Percentiles rank a stretch among this genome's conserved stretches.
phyloP scores from a whole-genome alignment of 2,797 vertebrate genomes.

The Sus cebifrons region DNA sequence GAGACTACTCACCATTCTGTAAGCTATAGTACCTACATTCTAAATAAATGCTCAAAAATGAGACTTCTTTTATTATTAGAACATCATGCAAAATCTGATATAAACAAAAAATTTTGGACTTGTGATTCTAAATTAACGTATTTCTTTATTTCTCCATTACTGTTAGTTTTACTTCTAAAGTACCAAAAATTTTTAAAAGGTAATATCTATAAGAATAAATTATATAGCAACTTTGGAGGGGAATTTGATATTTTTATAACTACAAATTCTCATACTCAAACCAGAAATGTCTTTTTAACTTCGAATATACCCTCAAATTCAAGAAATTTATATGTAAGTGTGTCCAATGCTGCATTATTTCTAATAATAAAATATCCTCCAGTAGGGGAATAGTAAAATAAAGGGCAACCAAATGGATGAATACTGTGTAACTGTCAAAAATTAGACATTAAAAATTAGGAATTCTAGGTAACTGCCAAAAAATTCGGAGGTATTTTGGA shows the following conservation, averaged over 20 bases:
- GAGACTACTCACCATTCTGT: background rate
- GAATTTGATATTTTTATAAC: conserved; percentile 18
- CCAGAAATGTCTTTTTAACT: background rate
- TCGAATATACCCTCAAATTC: background rate
- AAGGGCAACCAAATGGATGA: background rate
- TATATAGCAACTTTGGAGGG: background rate
- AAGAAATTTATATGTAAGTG: background rate
- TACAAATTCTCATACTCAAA: background rate
- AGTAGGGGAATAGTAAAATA: background rate
- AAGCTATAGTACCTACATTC: background rate
- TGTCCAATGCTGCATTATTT: background rate
- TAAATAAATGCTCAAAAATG: conserved; percentile 10
- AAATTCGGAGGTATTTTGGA: background rate
- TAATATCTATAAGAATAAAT: background rate
- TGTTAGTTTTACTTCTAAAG: background rate
- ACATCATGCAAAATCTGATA: background rate
- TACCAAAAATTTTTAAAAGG: conserved; percentile 14
- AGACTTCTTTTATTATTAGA: background rate
- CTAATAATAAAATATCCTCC: background rate
- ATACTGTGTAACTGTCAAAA: background rate
- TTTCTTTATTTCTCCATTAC: conserved; percentile 11
- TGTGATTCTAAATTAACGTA: background rate
- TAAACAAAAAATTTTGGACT: background rate
- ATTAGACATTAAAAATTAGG: background rate
- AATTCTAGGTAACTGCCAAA: background rate